Base-by-base conservation (phyloP, 2,113 vertebrate genomes). In the Aspiorhynchus laticeps region DNA sequence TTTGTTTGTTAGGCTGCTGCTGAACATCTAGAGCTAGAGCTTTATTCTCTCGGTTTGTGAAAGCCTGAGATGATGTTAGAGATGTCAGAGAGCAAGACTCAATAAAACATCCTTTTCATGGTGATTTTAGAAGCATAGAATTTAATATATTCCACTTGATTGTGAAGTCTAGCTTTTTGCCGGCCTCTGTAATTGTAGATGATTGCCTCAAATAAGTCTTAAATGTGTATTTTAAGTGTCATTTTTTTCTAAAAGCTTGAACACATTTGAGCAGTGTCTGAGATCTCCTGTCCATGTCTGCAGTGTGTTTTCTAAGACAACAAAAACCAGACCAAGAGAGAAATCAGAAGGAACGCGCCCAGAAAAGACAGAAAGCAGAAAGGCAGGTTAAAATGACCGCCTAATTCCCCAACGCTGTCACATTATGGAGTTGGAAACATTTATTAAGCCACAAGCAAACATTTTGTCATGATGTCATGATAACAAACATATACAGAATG, bases 151-250 rank as follows among this genome's bases (percentile, higher is more conserved):
- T 87, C 51, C 26, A 74, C 46, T 73, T 87, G 53, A 76, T 90
- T 86, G 84, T 89, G 90, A 90, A 87, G 90, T 91, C 84, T 83
- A 21, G 46, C 76, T 79, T 91, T 91, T 90, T 90, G 90, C 90
- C 91, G 43, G 83, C 61, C 86, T 87, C 86, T 84, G 73, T 93
- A 91, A 94, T 93, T 91, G 90, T 83, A 86, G 90, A 88, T 91
- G 91, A 93, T 93, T 93, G 91, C 93, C 92, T 93, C 87, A 90
- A 75, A 81, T 91, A 89, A 90, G 88, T 85, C 91, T 90, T 89
- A 86, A 91, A 91, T 91, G 83, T n/a, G 76, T 86, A 91, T 88
- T 82, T 82, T 43, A 65, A 43, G 59, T 81, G 79, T 59, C 88
- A 87, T 90, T 91, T 90, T 38, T 89, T 90, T 91, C 88, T 81